phyloP scores from a whole-genome alignment of 1,140 invertebrate genomes.

The Dendroctonus valens region DNA sequence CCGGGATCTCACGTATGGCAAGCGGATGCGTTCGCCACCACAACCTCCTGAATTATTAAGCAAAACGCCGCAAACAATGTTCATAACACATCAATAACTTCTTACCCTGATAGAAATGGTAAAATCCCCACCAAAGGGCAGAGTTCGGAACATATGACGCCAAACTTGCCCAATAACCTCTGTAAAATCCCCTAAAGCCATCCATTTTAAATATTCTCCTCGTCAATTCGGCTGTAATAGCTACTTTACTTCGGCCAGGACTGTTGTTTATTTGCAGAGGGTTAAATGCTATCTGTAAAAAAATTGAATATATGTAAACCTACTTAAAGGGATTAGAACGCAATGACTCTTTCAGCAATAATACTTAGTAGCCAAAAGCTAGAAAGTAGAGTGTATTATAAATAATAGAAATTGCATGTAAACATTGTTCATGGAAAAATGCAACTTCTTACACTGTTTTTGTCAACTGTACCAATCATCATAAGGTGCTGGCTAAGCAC shows the following conservation, averaged over 20 bases:
- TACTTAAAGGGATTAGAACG: too few species aligned
- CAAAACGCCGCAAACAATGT: too few species aligned
- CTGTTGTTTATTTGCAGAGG: conserved; percentile 37
- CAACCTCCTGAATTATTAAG: too few species aligned
- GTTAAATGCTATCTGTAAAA: conserved; percentile 41
- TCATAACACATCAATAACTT: too few species aligned
- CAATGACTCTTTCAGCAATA: too few species aligned
- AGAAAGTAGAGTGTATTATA: too few species aligned
- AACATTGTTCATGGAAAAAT: too few species aligned
- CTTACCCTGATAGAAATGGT: conserved; percentile 90
- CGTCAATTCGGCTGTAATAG: conserved; percentile 63
- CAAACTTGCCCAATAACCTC: conserved; percentile 89
- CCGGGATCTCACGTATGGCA: too few species aligned
- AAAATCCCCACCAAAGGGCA: conserved; percentile 95
- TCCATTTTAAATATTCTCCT: conserved; percentile 73
- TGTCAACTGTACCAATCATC: conserved; percentile 69
- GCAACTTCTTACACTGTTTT: conserved; percentile 34
- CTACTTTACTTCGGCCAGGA: conserved; percentile 57
- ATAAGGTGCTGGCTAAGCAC: conserved; percentile 96
- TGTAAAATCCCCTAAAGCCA: conserved; percentile 86
- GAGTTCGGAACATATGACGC: conserved; percentile 93
- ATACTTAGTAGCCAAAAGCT: too few species aligned
- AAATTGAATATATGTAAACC: too few species aligned
- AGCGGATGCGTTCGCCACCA: too few species aligned
- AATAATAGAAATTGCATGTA: too few species aligned